These are phyloP conservation scores for Chrysodeixis includens DNA, from an alignment of 2,888 invertebrate species.

Conservation along the genomic window DNA sequence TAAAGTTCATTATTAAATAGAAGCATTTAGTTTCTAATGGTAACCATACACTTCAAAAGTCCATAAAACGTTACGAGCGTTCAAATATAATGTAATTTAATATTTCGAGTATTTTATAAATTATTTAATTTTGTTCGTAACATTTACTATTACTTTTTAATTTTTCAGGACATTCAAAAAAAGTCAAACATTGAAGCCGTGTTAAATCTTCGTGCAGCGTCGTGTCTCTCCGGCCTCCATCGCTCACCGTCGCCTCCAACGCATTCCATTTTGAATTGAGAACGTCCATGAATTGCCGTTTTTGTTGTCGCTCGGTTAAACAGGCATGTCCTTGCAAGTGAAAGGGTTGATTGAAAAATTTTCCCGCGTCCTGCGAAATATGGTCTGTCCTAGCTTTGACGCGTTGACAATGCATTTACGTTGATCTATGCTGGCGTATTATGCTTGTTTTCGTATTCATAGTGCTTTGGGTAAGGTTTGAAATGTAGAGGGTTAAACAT, in stretches of 20 bases:
- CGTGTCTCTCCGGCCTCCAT: conserved; percentile 50
- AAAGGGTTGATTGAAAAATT: conserved; percentile 64
- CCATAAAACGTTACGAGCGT: too few relatives aligned
- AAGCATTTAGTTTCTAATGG: too few relatives aligned
- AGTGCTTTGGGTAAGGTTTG: background rate
- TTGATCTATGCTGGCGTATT: background rate
- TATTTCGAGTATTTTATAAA: too few relatives aligned
- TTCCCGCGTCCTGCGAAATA: conserved; percentile 55
- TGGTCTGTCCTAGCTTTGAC: conserved; percentile 32
- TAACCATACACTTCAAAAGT: too few relatives aligned
- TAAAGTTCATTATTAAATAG: too few relatives aligned
- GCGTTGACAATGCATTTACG: conserved; percentile 10
- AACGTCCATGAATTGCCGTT: conserved; percentile 62
- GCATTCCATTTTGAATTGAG: conserved; percentile 65
- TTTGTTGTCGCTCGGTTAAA: conserved; percentile 59
- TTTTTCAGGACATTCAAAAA: too few relatives aligned
- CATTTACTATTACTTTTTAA: too few relatives aligned
- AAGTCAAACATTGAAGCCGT: conserved; percentile 23
- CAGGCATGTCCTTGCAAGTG: conserved; percentile 51
- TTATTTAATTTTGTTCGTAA: too few relatives aligned
- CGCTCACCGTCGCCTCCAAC: conserved; percentile 61
- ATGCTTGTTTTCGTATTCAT: background rate
- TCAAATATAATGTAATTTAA: too few relatives aligned
- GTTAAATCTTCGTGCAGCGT: conserved; percentile 43
- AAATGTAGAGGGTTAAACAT: background rate